Conservation (phyloP, 2,797 vertebrate species). For the Huso huso region DNA sequence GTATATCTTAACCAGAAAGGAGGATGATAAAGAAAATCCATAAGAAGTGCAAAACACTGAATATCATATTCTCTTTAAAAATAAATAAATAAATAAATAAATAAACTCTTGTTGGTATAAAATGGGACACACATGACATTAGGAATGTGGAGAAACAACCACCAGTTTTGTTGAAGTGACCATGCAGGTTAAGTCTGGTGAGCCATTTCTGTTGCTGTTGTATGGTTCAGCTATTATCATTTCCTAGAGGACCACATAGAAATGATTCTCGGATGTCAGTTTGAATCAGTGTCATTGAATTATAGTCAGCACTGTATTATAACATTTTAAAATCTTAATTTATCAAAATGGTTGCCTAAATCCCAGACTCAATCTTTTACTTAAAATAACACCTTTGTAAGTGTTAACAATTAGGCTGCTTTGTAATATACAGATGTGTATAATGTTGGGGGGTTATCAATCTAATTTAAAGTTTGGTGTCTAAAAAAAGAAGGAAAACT, state of each 20-base stretch:
- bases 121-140: neutral
- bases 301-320: neutral
- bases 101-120: neutral
- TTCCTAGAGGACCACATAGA: neutral
- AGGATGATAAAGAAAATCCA: slow-evolving; percentile 4
- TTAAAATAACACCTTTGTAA: slow-evolving; percentile 17
- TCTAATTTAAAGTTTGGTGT: slow-evolving; percentile 14
- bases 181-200: neutral
- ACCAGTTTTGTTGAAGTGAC: neutral
- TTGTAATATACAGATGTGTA: slow-evolving; percentile 27
- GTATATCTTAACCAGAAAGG: neutral
- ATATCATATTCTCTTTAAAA: slow-evolving; percentile 2
- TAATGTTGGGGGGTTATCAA: slow-evolving; percentile 8
- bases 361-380: slow-evolving; percentile 1
- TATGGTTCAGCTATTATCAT: neutral
- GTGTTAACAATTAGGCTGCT: slow-evolving; percentile 15
- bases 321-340: slow-evolving; percentile 9
- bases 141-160: neutral
- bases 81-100: no score
- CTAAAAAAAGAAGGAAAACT: neutral
- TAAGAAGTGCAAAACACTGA: slow-evolving; percentile 17
- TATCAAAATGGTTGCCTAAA: slow-evolving; percentile 2
- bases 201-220: neutral
- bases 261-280: neutral
- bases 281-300: slow-evolving; percentile 2